These are phyloP conservation scores for Oxyura jamaicensis DNA, from an alignment of 2,113 vertebrate genomes.

Conservation along the genomic window DNA sequence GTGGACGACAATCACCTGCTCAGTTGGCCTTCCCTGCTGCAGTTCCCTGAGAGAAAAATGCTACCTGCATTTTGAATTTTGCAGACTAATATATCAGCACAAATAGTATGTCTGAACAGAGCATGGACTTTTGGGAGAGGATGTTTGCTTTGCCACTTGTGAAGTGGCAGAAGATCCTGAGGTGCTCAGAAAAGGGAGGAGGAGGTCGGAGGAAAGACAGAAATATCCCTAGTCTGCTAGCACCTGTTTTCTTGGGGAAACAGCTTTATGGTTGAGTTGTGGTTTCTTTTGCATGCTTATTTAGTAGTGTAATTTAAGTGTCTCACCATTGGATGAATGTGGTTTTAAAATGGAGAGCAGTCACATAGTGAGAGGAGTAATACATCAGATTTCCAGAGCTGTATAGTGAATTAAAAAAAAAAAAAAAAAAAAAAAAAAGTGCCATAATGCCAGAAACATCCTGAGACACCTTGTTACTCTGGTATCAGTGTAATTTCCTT, in stretches of 20 bases:
- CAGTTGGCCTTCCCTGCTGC: background rate
- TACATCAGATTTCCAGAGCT: background rate
- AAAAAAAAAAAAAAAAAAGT: background rate
- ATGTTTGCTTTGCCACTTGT: background rate
- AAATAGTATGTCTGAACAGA: background rate
- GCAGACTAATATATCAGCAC: background rate
- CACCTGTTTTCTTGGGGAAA: background rate
- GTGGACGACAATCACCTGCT: background rate
- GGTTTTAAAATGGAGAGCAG: background rate
- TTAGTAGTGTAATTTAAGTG: background rate
- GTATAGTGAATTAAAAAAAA: background rate
- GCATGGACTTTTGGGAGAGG: too few relatives aligned
- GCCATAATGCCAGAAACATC: background rate
- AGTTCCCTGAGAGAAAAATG: background rate
- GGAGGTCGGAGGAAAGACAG: background rate
- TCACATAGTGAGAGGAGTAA: background rate
- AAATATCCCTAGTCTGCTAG: rapidly evolving
- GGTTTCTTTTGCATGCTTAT: background rate
- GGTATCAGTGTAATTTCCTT: background rate
- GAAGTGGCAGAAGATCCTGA: too few relatives aligned
- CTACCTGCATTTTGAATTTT: background rate
- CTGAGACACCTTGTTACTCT: background rate
- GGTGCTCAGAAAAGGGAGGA: background rate
- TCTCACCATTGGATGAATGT: background rate
- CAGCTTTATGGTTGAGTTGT: background rate